These are phyloP conservation scores for Bryconaethiops microstoma DNA, from an alignment of 2,797 vertebrate species.

Conservation along the genomic window DNA sequence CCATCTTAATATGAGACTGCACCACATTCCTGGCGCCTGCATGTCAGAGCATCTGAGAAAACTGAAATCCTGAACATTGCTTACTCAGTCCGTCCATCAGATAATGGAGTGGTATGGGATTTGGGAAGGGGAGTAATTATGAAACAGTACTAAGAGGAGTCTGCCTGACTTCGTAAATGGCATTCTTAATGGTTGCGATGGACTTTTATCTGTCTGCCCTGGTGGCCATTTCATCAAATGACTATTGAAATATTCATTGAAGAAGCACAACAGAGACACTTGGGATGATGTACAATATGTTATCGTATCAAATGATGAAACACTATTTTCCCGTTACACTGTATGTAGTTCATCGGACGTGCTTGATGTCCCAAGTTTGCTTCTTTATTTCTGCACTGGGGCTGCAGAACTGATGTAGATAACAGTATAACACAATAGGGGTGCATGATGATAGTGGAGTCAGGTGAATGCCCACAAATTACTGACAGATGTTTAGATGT, in stretches of 20 bases:
- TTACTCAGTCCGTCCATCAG: constrained; percentile 37
- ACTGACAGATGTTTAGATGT: too few species aligned
- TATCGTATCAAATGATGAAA: too few species aligned
- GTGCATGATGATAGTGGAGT: too few species aligned
- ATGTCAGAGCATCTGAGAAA: constrained; percentile 52
- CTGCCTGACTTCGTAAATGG: neutral
- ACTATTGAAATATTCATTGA: neutral
- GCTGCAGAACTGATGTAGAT: too few species aligned
- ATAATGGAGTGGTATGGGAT: constrained; percentile 30
- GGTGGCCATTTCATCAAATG: neutral
- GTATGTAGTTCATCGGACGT: too few species aligned
- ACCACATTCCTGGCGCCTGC: constrained; percentile 27
- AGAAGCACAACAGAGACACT: neutral
- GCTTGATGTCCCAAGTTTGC: too few species aligned
- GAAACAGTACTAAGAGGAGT: constrained; percentile 14
- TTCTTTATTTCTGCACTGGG: too few species aligned
- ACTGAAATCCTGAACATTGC: constrained; percentile 38
- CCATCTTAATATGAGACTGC: neutral
- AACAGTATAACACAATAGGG: too few species aligned
- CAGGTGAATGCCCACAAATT: too few species aligned
- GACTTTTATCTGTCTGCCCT: neutral
- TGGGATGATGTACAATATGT: neutral
- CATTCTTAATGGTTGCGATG: neutral
- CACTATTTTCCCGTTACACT: too few species aligned
- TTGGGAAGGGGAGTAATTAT: constrained; percentile 16